Percentiles rank a stretch among this genome's conserved stretches.
These are phyloP conservation scores for Glaucopsyche alexis DNA, from an alignment of 2,888 invertebrate genomes.

Conservation along the genomic window DNA sequence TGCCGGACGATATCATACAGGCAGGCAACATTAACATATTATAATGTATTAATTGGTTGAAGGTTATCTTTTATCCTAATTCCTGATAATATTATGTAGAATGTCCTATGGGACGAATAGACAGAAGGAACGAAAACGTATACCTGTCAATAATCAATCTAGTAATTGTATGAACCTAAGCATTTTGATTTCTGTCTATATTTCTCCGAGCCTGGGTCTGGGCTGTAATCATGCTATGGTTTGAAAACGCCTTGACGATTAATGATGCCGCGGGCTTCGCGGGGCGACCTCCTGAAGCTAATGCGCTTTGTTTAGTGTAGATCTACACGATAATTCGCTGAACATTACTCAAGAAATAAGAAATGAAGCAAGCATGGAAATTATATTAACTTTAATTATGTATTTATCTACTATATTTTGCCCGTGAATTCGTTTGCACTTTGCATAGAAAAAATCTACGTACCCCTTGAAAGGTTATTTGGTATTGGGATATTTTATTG, in stretches of 20 bases:
- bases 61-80: too few species aligned
- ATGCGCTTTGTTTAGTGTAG: conserved; percentile 10
- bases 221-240: background rate
- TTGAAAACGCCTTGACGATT: conserved; percentile 12
- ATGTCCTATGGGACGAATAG: too few species aligned
- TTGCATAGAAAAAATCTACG: too few species aligned
- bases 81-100: too few species aligned
- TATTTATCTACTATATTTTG: background rate
- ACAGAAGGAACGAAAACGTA: too few species aligned
- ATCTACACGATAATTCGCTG: background rate
- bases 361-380: background rate
- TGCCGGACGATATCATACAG: too few species aligned
- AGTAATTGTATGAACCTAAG: background rate
- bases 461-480: too few species aligned
- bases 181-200: conserved; percentile 8
- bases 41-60: too few species aligned
- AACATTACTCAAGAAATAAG: background rate
- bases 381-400: background rate
- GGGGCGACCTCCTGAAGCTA: background rate
- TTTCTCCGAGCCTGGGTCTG: background rate
- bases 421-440: background rate
- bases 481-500: too few species aligned
- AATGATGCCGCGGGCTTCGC: background rate
- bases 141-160: background rate
- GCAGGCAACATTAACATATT: too few species aligned